Evolutionary conservation across 2,888 invertebrate genomes (phyloP), one percentile per base, ranked within the genome.

Genomic region (Eupithecia dodoneata): DNA sequence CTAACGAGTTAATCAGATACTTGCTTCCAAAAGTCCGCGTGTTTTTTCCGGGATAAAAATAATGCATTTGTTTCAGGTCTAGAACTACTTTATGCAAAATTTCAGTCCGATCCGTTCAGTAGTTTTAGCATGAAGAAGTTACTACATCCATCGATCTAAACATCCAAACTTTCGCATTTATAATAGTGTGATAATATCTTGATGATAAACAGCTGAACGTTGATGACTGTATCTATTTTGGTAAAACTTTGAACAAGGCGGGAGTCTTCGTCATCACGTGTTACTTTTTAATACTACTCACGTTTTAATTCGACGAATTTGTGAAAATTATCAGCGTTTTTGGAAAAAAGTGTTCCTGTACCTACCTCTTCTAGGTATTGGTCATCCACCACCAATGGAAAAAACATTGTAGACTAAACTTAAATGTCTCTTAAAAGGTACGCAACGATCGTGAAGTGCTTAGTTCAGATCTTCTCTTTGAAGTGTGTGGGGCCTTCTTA

Each of bases 201-300:
- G n/a, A 55, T 59, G 59, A 59, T 59, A 18, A 18, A 15, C 18
- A 59, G 59, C 59, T 59, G 59, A 59, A 59, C 10, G 59, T 59
- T 59, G 4, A 30, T 59, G 66, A 18, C 59, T 42, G 47, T 70
- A 41, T 73, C 71, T 82, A 80, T 81, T 81, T 79, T 73, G 44
- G 74, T 77, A 79, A 71, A 52, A 49, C 66, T 72, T 77, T 76
- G 70, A 69, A 76, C 81, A 67, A 73, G 72, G 80, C 81, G 81
- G 82, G 80, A 79, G 81, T 72, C 78, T 55, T 77, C 76, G 72
- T 80, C 9, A 47, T 74, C 75, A 71, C 63, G 55, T 72, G 30
- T 69, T 44, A 45, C 65, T 13, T 72, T 55, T 30, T 30, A 30
- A 55, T 59, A 74, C 55, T 72, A 42, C 41, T 41, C 42, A 42